These are phyloP conservation scores for Eledone cirrhosa DNA, from an alignment of 2,888 invertebrate genomes.

Conservation along the genomic window DNA sequence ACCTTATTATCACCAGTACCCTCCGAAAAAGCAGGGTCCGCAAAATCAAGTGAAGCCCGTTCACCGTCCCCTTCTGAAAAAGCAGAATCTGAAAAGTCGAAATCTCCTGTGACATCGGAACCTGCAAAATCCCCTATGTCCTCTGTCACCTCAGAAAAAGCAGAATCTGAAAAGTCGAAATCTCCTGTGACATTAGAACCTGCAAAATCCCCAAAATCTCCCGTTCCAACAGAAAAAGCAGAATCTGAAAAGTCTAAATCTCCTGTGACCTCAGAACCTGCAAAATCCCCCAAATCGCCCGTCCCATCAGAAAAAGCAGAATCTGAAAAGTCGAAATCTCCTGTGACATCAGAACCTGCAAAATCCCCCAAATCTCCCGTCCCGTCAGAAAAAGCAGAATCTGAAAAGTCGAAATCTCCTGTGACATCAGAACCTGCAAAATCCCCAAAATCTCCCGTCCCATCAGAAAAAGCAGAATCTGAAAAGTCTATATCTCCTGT, in stretches of 20 bases:
- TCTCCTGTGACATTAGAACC: background rate
- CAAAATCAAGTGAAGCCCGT: background rate
- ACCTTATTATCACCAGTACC: background rate
- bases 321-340: background rate
- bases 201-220: background rate
- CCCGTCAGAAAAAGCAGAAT: conserved; percentile 14
- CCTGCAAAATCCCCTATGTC: background rate
- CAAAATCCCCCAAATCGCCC: background rate
- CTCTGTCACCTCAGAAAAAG: background rate
- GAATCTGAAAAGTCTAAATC: conserved; percentile 1
- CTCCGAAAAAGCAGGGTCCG: background rate
- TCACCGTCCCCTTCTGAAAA: background rate
- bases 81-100: background rate
- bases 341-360: background rate
- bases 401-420: background rate
- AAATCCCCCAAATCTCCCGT: background rate
- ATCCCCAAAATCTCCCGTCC: background rate
- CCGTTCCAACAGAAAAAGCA: background rate
- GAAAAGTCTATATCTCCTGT: background rate
- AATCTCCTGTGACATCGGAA: background rate
- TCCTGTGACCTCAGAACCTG: background rate
- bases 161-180: background rate
- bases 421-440: background rate
- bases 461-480: conserved; percentile 15
- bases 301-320: background rate